These are phyloP conservation scores for Furnarius figulus DNA, from an alignment of 2,113 vertebrate species.

Conservation along the genomic window DNA sequence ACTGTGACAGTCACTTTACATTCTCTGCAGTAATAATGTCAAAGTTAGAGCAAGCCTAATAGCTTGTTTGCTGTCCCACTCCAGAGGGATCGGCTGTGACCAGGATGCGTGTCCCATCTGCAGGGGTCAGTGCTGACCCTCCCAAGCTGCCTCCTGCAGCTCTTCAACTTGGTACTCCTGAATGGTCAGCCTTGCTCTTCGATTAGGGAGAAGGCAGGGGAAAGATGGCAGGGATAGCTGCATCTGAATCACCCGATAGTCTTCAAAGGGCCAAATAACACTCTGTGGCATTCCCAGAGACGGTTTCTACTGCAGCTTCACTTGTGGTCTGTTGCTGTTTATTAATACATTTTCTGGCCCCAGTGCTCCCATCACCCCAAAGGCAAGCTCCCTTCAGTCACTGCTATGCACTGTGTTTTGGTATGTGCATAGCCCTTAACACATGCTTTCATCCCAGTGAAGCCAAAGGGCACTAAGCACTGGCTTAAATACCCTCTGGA, in stretches of 20 bases:
- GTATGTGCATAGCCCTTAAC: background rate
- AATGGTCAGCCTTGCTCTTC: background rate
- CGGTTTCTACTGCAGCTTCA: background rate
- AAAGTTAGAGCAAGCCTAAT: background rate
- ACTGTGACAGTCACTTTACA: background rate
- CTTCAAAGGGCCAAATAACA: background rate
- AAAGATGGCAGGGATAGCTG: background rate
- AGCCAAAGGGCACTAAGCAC: background rate
- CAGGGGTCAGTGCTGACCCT: background rate
- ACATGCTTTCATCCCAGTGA: background rate
- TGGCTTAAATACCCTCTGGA: background rate
- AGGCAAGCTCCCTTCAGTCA: background rate
- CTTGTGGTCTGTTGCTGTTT: background rate
- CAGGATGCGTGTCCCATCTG: background rate
- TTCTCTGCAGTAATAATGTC: background rate
- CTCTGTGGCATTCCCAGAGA: accelerated
- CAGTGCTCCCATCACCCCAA: background rate
- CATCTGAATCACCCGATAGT: background rate
- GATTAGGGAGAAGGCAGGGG: background rate
- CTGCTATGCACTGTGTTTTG: background rate
- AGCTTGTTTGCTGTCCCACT: background rate
- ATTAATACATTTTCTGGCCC: background rate
- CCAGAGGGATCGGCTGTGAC: background rate
- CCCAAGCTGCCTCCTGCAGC: background rate
- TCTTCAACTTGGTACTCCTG: background rate